Base-by-base conservation (phyloP, 1,140 invertebrate genomes). In the Sesamia nonagrioides region DNA sequence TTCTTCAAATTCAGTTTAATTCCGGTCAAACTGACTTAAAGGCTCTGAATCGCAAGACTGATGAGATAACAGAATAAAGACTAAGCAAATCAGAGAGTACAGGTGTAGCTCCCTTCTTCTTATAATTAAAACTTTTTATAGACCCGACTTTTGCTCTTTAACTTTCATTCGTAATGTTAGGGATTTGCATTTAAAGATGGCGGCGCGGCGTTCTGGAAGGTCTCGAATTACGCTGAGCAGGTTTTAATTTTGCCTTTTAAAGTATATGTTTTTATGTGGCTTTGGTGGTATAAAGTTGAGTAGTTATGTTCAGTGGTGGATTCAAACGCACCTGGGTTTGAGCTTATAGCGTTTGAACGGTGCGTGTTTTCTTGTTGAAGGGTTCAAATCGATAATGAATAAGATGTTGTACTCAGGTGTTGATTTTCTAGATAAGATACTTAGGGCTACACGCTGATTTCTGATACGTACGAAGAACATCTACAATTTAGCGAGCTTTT, bases 121-220 rank as follows among this genome's bases (percentile, higher is more conserved):
- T 27, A 58, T 75, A 75, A 75, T 75, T 75, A 75, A 75, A 75
- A 75, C 18, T 75, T 75, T 68, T 75, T 75, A 75, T 75, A 40
- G 8, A 17, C 1, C 5, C 17, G 71, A 73, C 71, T 73, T 73
- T 61, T 75, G 58, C 58, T 58, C 56, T 73, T 73, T 75, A 75
- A 75, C 71, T 61, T 75, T 8, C 56, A 75, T 75, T 75, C 52
- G 40, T 48, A 75, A 75, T 45, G 40, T 75, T 61, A 75, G 56
- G 56, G 52, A 73, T 73, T 73, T 73, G 71, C 71, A 73, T 73
- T 73, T 73, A 56, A 73, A 73, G 71, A 73, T 73, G 54, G 35
- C 60, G 35, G 58, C 33, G 6, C 27, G 27, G 18, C 18, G 11
- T 45, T 35, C n/a, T 8, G 27, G 69, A 33, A n/a, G 18, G 37